Evolutionary conservation across 2,113 vertebrate species (phyloP), one percentile per base, ranked within the genome.

Genomic region (Pterocles gutturalis): DNA sequence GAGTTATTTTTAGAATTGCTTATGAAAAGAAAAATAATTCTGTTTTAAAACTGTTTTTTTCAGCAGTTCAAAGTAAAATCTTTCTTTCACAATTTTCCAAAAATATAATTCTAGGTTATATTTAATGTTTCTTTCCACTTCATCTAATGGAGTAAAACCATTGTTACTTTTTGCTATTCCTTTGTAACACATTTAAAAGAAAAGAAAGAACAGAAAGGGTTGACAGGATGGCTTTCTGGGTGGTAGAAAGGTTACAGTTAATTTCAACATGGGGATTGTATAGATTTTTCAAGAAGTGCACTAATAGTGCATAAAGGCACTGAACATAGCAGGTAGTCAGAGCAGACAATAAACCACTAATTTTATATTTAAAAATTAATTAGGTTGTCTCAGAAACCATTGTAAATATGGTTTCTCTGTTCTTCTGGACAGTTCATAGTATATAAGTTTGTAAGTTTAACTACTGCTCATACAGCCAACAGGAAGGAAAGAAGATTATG

Each of bases 351-450:
- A 90, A 91, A 83, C 77, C 38, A 69, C 18, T 33, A 61, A 9
- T 5, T 73, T 94, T 51, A 53, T 46, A n/a, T 89, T 80, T 86
- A 73, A 84, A 89, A 95, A 85, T 51, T 46, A 66, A 22, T 83
- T 67, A 45, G 17, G 13, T 73, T 89, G 46, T 21, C 46, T 70
- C 64, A 70, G 67, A 94, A 95, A 41, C 9, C 11, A 25, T 36
- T 64, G 17, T 43, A 73, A 81, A 89, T 84, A 57, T 17, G 9
- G 6, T 62, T 77, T 66, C 12, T 81, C 9, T 55, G 8, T 80
- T 83, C 26, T 81, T 61, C 46, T 72, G 86, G 72, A 77, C 49
- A 58, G 21, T 54, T 76, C n/a, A 36, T 17, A 67, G 65, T 69
- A 25, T 11, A 53, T 24, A 18, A 73, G 10, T 33, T 45, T 13